These are phyloP conservation scores for Tichodroma muraria DNA, from an alignment of 2,113 vertebrate species.

Conservation along the genomic window DNA sequence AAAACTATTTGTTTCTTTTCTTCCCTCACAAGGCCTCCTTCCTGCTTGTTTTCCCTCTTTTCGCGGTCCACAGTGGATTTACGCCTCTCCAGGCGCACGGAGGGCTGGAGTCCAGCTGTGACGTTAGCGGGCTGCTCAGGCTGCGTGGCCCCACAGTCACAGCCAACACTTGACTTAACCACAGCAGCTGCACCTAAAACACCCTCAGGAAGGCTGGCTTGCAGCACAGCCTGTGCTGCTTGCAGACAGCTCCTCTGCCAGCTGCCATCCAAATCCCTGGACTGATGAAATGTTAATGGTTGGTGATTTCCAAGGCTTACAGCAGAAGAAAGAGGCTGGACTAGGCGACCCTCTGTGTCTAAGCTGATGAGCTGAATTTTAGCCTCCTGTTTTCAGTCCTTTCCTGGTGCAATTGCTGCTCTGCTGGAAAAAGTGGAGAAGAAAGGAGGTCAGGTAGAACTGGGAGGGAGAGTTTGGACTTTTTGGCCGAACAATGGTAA, in stretches of 20 bases:
- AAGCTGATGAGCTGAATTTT: not conserved
- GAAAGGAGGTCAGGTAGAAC: not conserved
- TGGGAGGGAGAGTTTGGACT: not conserved
- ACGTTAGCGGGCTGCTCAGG: not conserved
- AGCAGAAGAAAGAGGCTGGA: not conserved
- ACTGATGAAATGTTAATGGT: constrained; percentile 5
- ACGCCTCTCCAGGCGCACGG: not conserved
- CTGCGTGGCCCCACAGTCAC: not conserved
- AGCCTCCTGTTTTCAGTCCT: not conserved
- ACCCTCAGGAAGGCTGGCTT: not conserved
- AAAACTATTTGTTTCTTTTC: not conserved
- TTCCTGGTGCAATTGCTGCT: not conserved
- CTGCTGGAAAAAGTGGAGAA: not conserved
- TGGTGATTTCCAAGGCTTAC: not conserved
- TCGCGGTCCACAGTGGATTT: not conserved
- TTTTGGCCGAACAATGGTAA: not conserved
- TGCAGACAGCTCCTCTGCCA: not conserved
- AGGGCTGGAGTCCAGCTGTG: not conserved
- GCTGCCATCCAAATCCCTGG: not conserved
- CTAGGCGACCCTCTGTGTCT: not conserved
- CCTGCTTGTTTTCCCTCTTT: not conserved
- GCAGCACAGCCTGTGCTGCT: not conserved
- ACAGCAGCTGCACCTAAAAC: not conserved
- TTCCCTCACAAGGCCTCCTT: not conserved
- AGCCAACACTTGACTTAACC: not conserved